These are phyloP conservation scores for Paralichthys olivaceus DNA, from an alignment of 2,113 vertebrate species.

Conservation along the genomic window DNA sequence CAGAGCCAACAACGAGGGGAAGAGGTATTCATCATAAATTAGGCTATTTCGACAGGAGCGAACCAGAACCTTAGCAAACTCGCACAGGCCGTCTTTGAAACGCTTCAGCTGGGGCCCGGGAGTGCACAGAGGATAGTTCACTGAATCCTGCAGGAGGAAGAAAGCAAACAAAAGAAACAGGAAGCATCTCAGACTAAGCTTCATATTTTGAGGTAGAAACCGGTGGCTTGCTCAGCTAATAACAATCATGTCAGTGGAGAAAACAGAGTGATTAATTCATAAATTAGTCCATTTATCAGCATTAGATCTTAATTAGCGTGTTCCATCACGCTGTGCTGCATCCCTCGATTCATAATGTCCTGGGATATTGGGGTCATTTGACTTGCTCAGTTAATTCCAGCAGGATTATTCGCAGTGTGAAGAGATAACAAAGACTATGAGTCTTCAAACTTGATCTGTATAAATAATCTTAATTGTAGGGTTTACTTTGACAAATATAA, in stretches of 20 bases:
- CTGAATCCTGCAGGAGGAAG: constrained; percentile 79
- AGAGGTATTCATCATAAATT: constrained; percentile 87
- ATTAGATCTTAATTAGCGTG: constrained; percentile 52
- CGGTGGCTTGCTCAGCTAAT: constrained; percentile 13
- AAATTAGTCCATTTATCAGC: constrained; percentile 52
- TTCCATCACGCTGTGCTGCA: constrained; percentile 27
- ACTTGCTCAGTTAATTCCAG: constrained; percentile 30
- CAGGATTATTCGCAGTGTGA: constrained; percentile 27
- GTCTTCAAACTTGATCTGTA: constrained; percentile 17
- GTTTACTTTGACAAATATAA: background rate
- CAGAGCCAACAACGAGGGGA: constrained; percentile 85
- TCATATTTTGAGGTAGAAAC: background rate
- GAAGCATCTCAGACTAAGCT: background rate
- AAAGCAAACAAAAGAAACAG: constrained; percentile 3
- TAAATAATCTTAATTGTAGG: constrained; percentile 1
- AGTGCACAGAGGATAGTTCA: constrained; percentile 84
- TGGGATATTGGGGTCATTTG: constrained; percentile 23
- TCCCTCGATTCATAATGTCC: constrained; percentile 32
- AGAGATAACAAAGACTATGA: background rate
- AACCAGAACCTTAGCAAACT: constrained; percentile 83
- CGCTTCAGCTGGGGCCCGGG: constrained; percentile 79
- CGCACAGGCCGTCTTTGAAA: constrained; percentile 84
- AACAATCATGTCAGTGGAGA: constrained; percentile 26
- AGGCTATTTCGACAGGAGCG: constrained; percentile 82
- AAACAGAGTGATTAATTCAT: constrained; percentile 49